phyloP scores from a whole-genome alignment of 2,797 vertebrate species.

The Rhinella marina region DNA sequence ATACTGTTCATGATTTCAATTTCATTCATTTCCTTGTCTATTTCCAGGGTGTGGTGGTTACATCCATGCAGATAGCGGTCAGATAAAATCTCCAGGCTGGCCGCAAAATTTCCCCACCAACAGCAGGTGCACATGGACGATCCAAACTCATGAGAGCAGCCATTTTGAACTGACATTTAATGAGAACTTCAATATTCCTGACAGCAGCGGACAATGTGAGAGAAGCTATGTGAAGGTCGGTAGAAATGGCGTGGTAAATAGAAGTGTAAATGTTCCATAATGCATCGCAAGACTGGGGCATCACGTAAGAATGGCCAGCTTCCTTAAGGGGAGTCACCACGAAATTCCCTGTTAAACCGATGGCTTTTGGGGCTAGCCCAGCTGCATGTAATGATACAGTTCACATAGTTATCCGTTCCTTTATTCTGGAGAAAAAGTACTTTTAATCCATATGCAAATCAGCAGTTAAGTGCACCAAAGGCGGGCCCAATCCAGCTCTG shows the following conservation, averaged over 20 bases:
- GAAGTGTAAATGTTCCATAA: too few species aligned
- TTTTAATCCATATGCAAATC: too few species aligned
- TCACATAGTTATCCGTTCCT: too few species aligned
- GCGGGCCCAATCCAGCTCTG: too few species aligned
- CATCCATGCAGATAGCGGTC: conserved; percentile 83
- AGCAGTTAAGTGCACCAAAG: too few species aligned
- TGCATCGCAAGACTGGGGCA: too few species aligned
- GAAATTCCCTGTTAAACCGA: too few species aligned
- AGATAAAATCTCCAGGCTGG: conserved; percentile 88
- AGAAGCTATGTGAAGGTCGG: conserved; percentile 88
- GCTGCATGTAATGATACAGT: too few species aligned
- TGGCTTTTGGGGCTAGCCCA: too few species aligned
- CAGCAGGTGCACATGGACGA: conserved; percentile 86
- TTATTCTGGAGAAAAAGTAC: too few species aligned
- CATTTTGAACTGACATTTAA: conserved; percentile 88
- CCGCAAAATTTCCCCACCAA: conserved; percentile 88
- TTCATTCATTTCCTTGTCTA: not conserved
- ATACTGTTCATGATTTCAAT: not conserved
- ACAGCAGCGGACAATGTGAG: conserved; percentile 79
- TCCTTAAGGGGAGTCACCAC: too few species aligned
- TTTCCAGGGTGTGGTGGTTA: conserved; percentile 88
- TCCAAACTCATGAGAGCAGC: conserved; percentile 84
- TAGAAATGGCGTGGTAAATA: not conserved
- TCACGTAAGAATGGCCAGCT: too few species aligned
- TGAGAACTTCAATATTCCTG: conserved; percentile 86